Percentiles rank a stretch among this genome's conserved stretches.
phyloP scores from a whole-genome alignment of 2,888 invertebrate genomes.

The Dioctria rufipes region DNA sequence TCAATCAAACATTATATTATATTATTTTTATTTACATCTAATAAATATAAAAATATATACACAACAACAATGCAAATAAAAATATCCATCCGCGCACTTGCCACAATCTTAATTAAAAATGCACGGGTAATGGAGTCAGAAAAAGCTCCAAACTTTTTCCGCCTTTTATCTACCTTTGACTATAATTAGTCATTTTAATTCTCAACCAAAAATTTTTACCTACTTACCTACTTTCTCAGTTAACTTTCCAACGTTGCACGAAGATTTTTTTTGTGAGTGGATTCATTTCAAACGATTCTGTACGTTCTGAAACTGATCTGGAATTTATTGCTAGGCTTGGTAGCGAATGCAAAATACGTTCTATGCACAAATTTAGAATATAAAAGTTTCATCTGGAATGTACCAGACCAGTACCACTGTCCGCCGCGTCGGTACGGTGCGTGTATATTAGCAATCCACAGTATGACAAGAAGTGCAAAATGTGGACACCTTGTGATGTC shows the following conservation, averaged over 20 bases:
- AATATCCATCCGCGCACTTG: no score
- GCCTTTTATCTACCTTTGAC: no score
- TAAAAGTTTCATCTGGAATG: not conserved
- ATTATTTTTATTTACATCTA: no score
- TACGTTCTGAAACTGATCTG: not conserved
- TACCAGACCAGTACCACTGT: not conserved
- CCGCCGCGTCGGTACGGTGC: no score
- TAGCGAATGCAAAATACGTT: no score
- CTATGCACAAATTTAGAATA: not conserved
- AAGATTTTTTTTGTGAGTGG: not conserved
- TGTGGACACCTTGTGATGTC: conserved; percentile 19
- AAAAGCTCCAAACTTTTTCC: no score
- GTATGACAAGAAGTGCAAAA: not conserved
- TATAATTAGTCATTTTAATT: no score
- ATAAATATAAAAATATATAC: no score
- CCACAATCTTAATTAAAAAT: no score
- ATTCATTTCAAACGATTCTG: not conserved
- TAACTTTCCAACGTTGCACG: not conserved
- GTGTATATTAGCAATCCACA: not conserved
- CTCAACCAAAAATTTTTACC: not conserved
- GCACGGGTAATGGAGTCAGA: no score
- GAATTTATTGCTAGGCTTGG: not conserved
- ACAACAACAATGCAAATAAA: no score
- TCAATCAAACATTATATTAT: no score
- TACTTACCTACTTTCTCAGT: conserved; percentile 1